Evolutionary conservation across 1,140 invertebrate genomes (phyloP).

Genomic region (Leptestheria dahalacensis): DNA sequence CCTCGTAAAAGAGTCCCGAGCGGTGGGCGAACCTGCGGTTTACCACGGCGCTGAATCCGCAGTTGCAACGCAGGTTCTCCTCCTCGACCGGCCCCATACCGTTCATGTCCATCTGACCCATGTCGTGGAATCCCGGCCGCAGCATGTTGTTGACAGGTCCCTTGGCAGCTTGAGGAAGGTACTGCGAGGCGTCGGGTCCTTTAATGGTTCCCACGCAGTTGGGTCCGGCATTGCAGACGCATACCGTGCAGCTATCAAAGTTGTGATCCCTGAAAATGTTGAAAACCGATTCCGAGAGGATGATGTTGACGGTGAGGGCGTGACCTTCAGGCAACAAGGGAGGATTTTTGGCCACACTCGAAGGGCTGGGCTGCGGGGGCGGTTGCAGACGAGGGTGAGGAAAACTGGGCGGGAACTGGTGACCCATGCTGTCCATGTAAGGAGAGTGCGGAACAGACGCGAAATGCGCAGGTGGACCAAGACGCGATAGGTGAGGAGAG

Average conservation of each 20-base stretch:
- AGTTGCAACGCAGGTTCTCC: slow-evolving; percentile 73
- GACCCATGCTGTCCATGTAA: slow-evolving; percentile 18
- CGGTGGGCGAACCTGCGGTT: slow-evolving; percentile 74
- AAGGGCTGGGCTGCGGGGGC: slow-evolving; percentile 15
- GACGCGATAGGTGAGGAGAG: not conserved
- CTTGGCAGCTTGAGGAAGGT: slow-evolving; percentile 48
- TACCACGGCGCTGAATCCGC: slow-evolving; percentile 89
- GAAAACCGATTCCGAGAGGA: slow-evolving; percentile 75
- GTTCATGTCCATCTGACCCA: too few species aligned
- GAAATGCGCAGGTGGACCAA: not conserved
- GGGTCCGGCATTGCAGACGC: slow-evolving; percentile 87
- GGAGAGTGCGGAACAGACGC: slow-evolving; percentile 21
- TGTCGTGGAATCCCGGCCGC: not conserved
- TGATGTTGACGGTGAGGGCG: slow-evolving; percentile 76
- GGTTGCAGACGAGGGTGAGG: not conserved
- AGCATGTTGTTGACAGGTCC: slow-evolving; percentile 2
- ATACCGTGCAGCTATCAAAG: slow-evolving; percentile 89
- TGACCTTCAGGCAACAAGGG: slow-evolving; percentile 49
- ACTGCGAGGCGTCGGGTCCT: slow-evolving; percentile 47
- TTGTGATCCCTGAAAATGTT: slow-evolving; percentile 87
- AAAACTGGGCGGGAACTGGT: slow-evolving; percentile 10
- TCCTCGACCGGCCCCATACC: slow-evolving; percentile 48
- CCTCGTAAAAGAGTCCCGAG: slow-evolving; percentile 89
- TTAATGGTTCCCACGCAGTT: slow-evolving; percentile 63
- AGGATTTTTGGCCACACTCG: slow-evolving; percentile 14